phyloP scores from a whole-genome alignment of 2,888 invertebrate genomes.

The Campoplex capitator region DNA sequence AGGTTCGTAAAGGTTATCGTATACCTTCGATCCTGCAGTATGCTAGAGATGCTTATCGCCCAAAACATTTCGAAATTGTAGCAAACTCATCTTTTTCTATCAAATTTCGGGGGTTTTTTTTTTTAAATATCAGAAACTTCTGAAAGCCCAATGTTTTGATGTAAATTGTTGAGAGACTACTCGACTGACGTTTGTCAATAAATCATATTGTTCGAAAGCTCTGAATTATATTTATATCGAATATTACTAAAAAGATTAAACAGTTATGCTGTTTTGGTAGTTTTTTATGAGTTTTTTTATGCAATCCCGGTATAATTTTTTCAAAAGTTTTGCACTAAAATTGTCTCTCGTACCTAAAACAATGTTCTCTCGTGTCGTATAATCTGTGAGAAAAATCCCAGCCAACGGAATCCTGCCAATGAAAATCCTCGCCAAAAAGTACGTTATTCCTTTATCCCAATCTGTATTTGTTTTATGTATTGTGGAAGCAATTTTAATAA shows the following conservation, averaged over 20 bases:
- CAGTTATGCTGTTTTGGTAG: not conserved
- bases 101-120: not conserved
- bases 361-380: not conserved
- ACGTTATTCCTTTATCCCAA: constrained; percentile 71
- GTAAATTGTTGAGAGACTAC: not conserved
- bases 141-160: not conserved
- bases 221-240: not conserved
- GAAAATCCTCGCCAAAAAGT: constrained; percentile 71
- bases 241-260: not conserved
- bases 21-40: constrained; percentile 7
- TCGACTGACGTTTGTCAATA: not conserved
- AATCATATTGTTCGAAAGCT: not conserved
- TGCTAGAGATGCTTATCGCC: constrained; percentile 14
- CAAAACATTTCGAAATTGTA: not conserved
- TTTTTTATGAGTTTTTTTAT: not conserved
- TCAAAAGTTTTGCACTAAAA: not conserved
- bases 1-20: constrained; percentile 87
- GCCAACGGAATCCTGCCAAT: not conserved
- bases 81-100: not conserved
- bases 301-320: not conserved
- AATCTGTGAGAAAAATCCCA: constrained; percentile 9
- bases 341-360: not conserved
- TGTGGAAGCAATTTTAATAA: not conserved
- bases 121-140: not conserved
- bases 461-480: constrained; percentile 27